Base-by-base conservation (phyloP, 2,797 vertebrate species). In the Alexandromys oeconomus region DNA sequence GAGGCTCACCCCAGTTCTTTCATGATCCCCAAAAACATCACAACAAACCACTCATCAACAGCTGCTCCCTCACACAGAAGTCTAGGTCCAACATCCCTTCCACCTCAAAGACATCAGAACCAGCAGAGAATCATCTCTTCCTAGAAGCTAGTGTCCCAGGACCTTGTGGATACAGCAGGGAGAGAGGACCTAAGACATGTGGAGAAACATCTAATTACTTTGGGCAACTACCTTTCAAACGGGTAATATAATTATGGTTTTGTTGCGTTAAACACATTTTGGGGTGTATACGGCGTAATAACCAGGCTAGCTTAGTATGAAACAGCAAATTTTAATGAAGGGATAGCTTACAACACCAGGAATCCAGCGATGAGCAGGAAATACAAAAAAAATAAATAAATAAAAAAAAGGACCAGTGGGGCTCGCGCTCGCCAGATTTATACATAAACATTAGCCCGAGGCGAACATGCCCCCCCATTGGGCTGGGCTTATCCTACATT, bases 161-260 rank as follows among this genome's bases (percentile, higher is more conserved):
- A 2, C 3, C 27, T 37, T 29, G 74, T 71, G 63, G 23, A 6
- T 12, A 67, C 1, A 61, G 10, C 10, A 46, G n/a, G 21, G 54
- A 69, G 21, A 76, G 77, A 43, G 67, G 59, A 74, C 9, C 4
- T 31, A 57, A 57, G 7, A 85, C 74, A 82, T 79, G 15, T 10
- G 31, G n/a, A 43, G 15, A 78, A 17, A 65, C 14, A 43, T 46
- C 40, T 77, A 67, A 80, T 92, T 84, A 96, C 86, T 89, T 89
- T 87, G 14, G 31, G 40, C 10, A 90, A n/a, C 46, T 69, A 57
- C 51, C n/a, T 95, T 17, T 94, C 65, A 93, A 96, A 73, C 4
- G 65, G 61, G 29, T 57, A 82, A 73, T 54, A 73, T 43, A 94
- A 84, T 23, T 77, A 69, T 19, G 19, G 46, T 89, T 97, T 91